A percentile compares a stretch with the other conserved stretches of the same genome.
Evolutionary conservation across 2,797 vertebrate genomes (phyloP).

Genomic region (Coilia nasus): DNA sequence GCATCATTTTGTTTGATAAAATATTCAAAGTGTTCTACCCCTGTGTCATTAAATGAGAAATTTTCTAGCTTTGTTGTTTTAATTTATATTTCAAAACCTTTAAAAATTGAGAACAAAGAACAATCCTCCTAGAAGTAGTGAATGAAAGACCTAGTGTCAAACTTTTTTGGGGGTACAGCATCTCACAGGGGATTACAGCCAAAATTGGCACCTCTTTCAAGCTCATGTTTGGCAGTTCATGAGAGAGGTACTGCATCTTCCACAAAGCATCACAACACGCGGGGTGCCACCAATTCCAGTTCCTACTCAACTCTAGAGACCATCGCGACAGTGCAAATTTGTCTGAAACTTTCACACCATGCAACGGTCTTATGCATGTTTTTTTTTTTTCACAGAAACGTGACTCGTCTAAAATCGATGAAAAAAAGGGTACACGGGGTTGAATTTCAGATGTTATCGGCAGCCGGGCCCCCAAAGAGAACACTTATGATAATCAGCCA

Average conservation of each 20-base stretch:
- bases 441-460: slow-evolving; percentile 1
- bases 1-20: background rate
- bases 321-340: background rate
- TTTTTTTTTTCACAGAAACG: background rate
- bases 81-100: background rate
- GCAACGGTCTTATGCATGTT: background rate
- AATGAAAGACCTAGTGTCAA: background rate
- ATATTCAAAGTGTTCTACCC: background rate
- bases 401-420: background rate
- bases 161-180: background rate
- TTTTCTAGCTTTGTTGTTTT: background rate
- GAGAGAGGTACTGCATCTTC: background rate
- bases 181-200: background rate
- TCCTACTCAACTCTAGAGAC: background rate
- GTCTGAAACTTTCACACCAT: background rate
- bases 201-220: background rate
- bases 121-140: background rate
- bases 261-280: background rate
- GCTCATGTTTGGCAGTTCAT: background rate
- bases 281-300: background rate
- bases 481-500: slow-evolving; percentile 13
- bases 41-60: background rate
- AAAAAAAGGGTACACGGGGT: background rate
- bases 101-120: background rate
- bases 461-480: background rate